Conservation (phyloP, 2,113 vertebrate genomes). For the Pipa parva region DNA sequence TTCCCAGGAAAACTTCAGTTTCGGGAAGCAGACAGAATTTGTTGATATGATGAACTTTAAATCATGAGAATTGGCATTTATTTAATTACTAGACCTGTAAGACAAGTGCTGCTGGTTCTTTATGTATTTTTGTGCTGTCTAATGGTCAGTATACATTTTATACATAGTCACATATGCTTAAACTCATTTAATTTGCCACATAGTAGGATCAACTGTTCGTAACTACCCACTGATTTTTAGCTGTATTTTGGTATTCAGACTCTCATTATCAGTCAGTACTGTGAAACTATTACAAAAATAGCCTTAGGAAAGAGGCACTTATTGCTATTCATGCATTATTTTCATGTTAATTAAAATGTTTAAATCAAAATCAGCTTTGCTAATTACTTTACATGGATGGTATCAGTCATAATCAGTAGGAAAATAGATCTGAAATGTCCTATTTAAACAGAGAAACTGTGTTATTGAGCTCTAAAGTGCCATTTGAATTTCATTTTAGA, state of each 20-base stretch:
- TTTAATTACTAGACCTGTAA: too few relatives aligned
- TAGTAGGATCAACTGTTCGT: neutral
- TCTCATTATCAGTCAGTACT: neutral
- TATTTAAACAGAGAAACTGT: constrained; percentile 32
- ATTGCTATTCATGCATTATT: constrained; percentile 25
- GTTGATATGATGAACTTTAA: too few relatives aligned
- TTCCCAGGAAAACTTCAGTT: too few relatives aligned
- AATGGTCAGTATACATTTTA: too few relatives aligned
- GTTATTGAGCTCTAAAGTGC: constrained; percentile 40
- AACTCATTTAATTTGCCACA: too few relatives aligned
- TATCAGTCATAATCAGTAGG: constrained; percentile 26
- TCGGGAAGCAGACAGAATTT: too few relatives aligned
- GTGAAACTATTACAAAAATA: neutral
- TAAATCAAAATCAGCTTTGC: constrained; percentile 27
- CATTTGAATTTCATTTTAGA: constrained; percentile 46
- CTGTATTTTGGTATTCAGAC: neutral
- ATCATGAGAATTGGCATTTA: too few relatives aligned
- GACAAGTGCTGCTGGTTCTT: too few relatives aligned
- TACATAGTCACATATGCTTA: too few relatives aligned
- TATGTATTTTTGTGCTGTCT: too few relatives aligned
- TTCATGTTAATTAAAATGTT: constrained; percentile 37
- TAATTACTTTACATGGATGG: constrained; percentile 32
- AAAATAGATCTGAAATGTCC: constrained; percentile 29
- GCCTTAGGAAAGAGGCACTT: constrained; percentile 5
- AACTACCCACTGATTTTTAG: constrained; percentile 1